Percentiles rank a stretch among this genome's conserved stretches.
Evolutionary conservation across 2,113 vertebrate species (phyloP).

Genomic region (Corynorhinus townsendii): DNA sequence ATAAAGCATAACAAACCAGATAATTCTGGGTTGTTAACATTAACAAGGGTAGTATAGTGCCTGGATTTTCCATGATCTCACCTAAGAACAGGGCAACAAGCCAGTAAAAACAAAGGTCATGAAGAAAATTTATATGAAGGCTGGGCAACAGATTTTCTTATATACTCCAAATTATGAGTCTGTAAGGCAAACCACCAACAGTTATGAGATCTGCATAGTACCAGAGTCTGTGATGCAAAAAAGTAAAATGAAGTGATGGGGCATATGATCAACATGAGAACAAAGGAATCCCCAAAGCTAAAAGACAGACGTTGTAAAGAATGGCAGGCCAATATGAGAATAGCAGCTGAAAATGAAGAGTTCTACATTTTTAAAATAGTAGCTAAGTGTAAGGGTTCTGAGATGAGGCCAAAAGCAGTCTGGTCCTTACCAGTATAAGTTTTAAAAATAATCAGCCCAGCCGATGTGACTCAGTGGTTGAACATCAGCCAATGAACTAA

Average conservation of each 20-base stretch:
- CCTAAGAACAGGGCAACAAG: not conserved
- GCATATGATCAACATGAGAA: not conserved
- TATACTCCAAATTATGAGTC: not conserved
- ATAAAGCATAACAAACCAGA: not conserved
- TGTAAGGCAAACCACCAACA: not conserved
- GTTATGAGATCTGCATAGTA: not conserved
- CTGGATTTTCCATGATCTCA: not conserved
- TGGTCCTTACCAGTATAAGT: not conserved
- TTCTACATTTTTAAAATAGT: not conserved
- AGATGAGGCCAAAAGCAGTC: not conserved
- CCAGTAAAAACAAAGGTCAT: not conserved
- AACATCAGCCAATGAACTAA: too few species aligned
- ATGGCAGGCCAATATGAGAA: not conserved
- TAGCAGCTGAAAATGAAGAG: not conserved
- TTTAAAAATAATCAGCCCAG: not conserved
- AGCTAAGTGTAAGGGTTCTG: not conserved
- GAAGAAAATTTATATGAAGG: not conserved
- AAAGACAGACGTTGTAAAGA: not conserved
- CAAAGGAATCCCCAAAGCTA: not conserved
- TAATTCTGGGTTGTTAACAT: not conserved
- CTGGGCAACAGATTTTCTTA: not conserved
- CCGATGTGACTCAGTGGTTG: too few species aligned
- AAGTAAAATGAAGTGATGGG: not conserved
- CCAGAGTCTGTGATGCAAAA: not conserved
- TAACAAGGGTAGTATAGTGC: not conserved